Conservation (phyloP, 92 coral and sea anemone species). For the Palythoa grandiflora region DNA sequence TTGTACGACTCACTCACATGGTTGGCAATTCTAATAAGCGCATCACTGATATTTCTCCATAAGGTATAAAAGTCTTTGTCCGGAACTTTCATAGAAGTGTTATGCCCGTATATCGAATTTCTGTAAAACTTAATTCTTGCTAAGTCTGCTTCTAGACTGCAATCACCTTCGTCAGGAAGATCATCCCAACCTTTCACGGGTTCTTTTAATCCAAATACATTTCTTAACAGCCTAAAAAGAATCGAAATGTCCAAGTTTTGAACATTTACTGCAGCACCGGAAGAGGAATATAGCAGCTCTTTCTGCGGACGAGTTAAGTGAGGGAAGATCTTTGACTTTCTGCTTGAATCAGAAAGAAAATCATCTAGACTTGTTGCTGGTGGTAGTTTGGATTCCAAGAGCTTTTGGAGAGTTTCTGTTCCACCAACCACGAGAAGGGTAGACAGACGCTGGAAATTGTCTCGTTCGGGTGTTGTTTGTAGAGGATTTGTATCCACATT, state of each 20-base stretch:
- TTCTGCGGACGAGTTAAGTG: slow-evolving; percentile 27
- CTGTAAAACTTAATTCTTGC: slow-evolving; percentile 37
- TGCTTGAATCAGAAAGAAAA: not conserved
- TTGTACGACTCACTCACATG: not conserved
- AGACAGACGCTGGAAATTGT: not conserved
- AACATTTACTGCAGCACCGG: not conserved
- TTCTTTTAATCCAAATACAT: not conserved
- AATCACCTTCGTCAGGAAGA: slow-evolving; percentile 6
- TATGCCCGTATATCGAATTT: slow-evolving; percentile 15
- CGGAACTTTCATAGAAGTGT: not conserved
- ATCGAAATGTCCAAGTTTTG: slow-evolving; percentile 2
- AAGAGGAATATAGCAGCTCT: not conserved
- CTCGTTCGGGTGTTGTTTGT: slow-evolving; percentile 14
- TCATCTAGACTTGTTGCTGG: slow-evolving; percentile 18
- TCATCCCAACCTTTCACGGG: slow-evolving; percentile 29
- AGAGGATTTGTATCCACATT: not conserved
- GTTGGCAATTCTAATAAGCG: slow-evolving; percentile 15
- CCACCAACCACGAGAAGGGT: slow-evolving; percentile 27
- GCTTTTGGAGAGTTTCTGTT: not conserved
- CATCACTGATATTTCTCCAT: not conserved
- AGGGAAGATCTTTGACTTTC: not conserved
- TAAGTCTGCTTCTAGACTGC: slow-evolving; percentile 25
- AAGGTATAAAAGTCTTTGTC: not conserved
- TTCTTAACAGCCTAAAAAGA: slow-evolving; percentile 16
- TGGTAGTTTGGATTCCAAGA: slow-evolving; percentile 5